These are phyloP conservation scores for Sus cebifrons DNA, from an alignment of 2,797 vertebrate species.

Conservation along the genomic window DNA sequence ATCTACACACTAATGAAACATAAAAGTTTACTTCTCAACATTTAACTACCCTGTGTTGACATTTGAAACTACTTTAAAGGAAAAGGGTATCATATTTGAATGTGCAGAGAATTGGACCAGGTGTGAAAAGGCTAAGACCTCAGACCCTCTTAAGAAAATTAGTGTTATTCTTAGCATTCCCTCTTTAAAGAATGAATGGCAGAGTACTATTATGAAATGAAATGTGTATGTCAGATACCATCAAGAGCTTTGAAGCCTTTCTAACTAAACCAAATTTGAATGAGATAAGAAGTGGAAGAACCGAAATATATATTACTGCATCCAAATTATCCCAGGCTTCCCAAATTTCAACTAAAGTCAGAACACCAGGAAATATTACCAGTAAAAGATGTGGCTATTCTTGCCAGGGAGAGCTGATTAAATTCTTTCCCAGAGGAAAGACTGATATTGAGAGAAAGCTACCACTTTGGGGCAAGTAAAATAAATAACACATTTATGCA, in stretches of 20 bases:
- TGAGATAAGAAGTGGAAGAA: slow-evolving; percentile 38
- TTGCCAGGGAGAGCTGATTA: slow-evolving; percentile 33
- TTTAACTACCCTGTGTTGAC: slow-evolving; percentile 74
- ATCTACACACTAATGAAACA: slow-evolving; percentile 78
- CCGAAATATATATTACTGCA: slow-evolving; percentile 31
- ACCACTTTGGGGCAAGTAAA: slow-evolving; percentile 48
- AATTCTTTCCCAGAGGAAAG: background rate
- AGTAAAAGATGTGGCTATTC: slow-evolving; percentile 43
- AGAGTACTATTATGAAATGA: slow-evolving; percentile 41
- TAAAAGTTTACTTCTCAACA: slow-evolving; percentile 79
- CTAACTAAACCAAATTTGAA: slow-evolving; percentile 66
- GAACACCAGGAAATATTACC: slow-evolving; percentile 55
- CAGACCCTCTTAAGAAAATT: slow-evolving; percentile 71
- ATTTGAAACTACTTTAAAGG: slow-evolving; percentile 80
- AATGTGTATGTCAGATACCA: slow-evolving; percentile 42
- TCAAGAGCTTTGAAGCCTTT: slow-evolving; percentile 44
- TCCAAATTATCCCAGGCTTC: slow-evolving; percentile 31
- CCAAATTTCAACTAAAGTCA: slow-evolving; percentile 51
- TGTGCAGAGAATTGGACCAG: slow-evolving; percentile 45
- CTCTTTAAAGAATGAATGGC: slow-evolving; percentile 59
- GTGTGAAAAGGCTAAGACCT: slow-evolving; percentile 68
- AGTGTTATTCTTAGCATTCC: slow-evolving; percentile 68
- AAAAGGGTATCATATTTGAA: slow-evolving; percentile 78
- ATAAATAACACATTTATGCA: slow-evolving; percentile 66
- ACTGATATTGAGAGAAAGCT: slow-evolving; percentile 39